Evolutionary conservation across 2,888 invertebrate genomes (phyloP).

Genomic region (Aleiodes alternator): DNA sequence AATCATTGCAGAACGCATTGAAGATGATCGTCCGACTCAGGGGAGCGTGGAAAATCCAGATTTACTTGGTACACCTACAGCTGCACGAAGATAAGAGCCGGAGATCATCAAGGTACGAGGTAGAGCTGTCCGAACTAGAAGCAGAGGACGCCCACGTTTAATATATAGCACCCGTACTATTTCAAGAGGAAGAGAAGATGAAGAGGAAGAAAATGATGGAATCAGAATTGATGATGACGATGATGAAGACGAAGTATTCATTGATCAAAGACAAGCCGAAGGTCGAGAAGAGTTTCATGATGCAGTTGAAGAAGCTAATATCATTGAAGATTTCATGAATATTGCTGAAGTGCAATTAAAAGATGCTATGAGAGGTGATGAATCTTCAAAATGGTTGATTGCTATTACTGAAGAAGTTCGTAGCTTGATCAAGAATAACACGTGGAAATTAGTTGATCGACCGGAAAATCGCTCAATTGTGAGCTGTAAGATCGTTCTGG

Average conservation of each 20-base stretch:
- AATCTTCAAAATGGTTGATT: neutral
- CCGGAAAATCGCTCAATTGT: too few relatives aligned
- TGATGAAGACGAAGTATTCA: neutral
- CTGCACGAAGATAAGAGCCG: neutral
- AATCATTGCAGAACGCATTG: neutral
- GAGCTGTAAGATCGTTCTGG: too few relatives aligned
- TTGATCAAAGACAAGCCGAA: neutral
- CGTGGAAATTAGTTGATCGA: too few relatives aligned
- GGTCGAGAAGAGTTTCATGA: neutral
- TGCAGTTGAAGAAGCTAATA: neutral
- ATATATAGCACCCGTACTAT: neutral
- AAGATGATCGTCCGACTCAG: neutral
- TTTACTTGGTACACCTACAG: neutral
- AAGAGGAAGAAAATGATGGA: neutral
- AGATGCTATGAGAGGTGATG: constrained; percentile 1
- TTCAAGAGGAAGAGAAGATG: neutral
- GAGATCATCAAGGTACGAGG: neutral
- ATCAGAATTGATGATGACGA: neutral
- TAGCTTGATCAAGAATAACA: neutral
- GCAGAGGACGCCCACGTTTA: neutral
- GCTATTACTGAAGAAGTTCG: constrained; percentile 3
- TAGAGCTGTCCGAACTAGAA: neutral
- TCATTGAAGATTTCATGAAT: neutral
- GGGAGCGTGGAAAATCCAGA: neutral
- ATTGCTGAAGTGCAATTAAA: neutral